These are phyloP conservation scores for Muraenolepis orangiensis DNA, from an alignment of 2,797 vertebrate species.

Conservation along the genomic window DNA sequence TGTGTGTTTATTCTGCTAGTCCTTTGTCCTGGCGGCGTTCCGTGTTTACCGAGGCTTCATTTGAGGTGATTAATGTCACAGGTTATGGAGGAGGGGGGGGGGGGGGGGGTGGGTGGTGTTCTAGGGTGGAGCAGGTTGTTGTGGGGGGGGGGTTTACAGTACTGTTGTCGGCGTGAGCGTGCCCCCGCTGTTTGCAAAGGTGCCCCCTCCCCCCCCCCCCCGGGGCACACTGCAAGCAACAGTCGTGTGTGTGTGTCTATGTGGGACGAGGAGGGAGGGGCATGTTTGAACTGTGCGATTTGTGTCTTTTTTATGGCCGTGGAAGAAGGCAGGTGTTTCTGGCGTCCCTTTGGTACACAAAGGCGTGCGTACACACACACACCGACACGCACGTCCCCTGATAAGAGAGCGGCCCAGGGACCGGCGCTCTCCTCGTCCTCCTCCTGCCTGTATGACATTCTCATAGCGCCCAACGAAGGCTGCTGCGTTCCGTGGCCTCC, in stretches of 20 bases:
- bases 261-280: constrained; percentile 62
- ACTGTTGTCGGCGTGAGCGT: constrained; percentile 15
- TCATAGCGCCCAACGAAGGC: background rate
- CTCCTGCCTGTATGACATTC: background rate
- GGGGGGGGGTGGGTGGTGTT: too few relatives aligned
- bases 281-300: constrained; percentile 90
- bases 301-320: constrained; percentile 66
- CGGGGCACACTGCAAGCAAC: background rate
- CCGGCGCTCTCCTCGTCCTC: background rate
- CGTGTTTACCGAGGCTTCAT: constrained; percentile 89
- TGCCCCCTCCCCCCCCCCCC: constrained; percentile 65
- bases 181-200: constrained; percentile 72
- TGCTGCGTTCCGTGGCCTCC: too few relatives aligned
- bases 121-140: constrained; percentile 29
- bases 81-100: constrained; percentile 66
- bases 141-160: constrained; percentile 28
- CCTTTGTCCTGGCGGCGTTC: constrained; percentile 74
- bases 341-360: constrained; percentile 61
- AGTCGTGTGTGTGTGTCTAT: too few relatives aligned
- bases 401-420: constrained; percentile 46
- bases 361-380: too few relatives aligned
- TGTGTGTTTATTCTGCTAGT: constrained; percentile 61
- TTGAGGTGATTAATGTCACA: constrained; percentile 89
- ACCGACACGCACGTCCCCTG: constrained; percentile 32
- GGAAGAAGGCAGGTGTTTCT: constrained; percentile 81